A percentile compares a stretch with the other conserved stretches of the same genome.
Conservation (phyloP, 2,113 vertebrate species). For the Danio rerio region DNA sequence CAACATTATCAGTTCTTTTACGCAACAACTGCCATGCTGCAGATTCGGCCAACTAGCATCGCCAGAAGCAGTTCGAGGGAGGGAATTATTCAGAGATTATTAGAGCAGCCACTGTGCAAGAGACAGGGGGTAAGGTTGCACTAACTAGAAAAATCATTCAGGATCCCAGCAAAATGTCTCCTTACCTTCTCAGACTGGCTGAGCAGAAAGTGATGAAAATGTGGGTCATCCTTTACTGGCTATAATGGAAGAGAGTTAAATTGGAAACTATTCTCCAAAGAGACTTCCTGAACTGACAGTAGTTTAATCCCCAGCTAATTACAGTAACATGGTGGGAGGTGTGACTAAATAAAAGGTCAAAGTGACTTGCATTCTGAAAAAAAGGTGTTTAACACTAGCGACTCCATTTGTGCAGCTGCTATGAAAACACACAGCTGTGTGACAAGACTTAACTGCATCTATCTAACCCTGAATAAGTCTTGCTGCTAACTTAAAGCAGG, state of each 20-base stretch:
- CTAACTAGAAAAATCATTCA: slow-evolving; percentile 39
- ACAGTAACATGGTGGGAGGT: background rate
- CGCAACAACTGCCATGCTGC: slow-evolving; percentile 11
- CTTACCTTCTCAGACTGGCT: slow-evolving; percentile 98
- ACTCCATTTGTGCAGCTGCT: background rate
- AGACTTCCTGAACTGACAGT: slow-evolving; percentile 31
- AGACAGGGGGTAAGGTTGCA: slow-evolving; percentile 55
- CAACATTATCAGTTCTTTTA: background rate
- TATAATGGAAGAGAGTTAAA: slow-evolving; percentile 79
- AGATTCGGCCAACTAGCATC: background rate
- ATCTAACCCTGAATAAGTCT: background rate
- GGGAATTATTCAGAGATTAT: slow-evolving; percentile 73
- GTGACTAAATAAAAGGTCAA: background rate
- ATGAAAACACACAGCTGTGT: background rate
- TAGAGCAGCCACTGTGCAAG: slow-evolving; percentile 57
- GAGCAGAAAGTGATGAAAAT: slow-evolving; percentile 97
- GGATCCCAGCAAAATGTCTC: slow-evolving; percentile 46
- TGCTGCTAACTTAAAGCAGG: background rate
- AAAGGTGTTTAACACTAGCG: background rate
- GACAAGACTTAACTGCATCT: background rate
- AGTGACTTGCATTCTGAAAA: background rate
- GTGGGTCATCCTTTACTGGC: slow-evolving; percentile 95
- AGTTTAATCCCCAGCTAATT: background rate
- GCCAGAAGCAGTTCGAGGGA: slow-evolving; percentile 18
- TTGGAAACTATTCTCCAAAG: slow-evolving; percentile 54